These are phyloP conservation scores for Hydrolagus affinis DNA, from an alignment of 2,113 vertebrate genomes.

Conservation along the genomic window DNA sequence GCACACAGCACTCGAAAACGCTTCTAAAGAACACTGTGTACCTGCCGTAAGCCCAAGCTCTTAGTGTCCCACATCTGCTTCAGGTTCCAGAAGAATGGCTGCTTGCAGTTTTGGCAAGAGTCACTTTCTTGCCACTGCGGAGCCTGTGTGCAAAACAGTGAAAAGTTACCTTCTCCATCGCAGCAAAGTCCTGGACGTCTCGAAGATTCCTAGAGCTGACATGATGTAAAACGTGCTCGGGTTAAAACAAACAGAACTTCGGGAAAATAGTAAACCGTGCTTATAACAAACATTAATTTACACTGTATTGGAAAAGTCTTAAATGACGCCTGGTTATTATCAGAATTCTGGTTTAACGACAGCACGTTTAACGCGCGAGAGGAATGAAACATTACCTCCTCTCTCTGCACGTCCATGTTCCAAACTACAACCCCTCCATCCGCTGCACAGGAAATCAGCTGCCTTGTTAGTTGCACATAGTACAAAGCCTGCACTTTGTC, in stretches of 20 bases:
- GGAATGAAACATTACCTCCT: conserved; percentile 64
- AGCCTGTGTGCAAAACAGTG: conserved; percentile 57
- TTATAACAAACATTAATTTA: too few relatives aligned
- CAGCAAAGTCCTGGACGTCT: neutral
- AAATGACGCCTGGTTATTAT: too few relatives aligned
- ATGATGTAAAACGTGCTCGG: too few relatives aligned
- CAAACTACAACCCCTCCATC: conserved; percentile 92
- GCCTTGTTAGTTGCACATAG: conserved; percentile 78
- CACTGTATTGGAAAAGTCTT: too few relatives aligned
- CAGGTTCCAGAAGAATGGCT: conserved; percentile 98
- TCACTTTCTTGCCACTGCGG: conserved; percentile 94
- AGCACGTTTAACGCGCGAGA: too few relatives aligned
- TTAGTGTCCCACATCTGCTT: conserved; percentile 99
- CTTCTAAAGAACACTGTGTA: conserved; percentile 43
- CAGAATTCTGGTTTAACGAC: too few relatives aligned
- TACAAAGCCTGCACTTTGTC: conserved; percentile 85
- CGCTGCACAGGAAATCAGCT: conserved; percentile 82
- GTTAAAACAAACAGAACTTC: too few relatives aligned
- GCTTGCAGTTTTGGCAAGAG: conserved; percentile 93
- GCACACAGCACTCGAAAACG: too few relatives aligned
- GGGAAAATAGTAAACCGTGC: too few relatives aligned
- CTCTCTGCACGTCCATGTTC: conserved; percentile 90
- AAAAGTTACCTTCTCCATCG: neutral
- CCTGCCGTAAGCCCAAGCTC: conserved; percentile 84
- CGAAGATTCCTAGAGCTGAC: neutral